phyloP scores from a whole-genome alignment of 1,140 invertebrate species.

The Drosophila sulfurigaster region DNA sequence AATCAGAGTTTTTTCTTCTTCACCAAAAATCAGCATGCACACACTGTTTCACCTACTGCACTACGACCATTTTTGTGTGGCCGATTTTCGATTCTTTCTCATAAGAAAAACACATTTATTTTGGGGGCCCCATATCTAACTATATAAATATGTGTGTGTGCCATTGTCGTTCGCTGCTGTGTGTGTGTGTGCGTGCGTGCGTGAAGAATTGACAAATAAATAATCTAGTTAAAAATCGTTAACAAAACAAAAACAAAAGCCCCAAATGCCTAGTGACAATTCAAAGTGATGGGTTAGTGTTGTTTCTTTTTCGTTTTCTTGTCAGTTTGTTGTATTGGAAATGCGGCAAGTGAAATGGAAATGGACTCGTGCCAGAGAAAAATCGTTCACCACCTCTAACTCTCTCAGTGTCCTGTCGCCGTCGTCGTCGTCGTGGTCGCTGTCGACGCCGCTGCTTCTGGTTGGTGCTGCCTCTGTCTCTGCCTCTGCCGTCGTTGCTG shows the following conservation, averaged over 20 bases:
- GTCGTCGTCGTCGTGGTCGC: slow-evolving; percentile 20
- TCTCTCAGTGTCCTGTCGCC: slow-evolving; percentile 47
- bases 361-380: slow-evolving; percentile 63
- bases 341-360: slow-evolving; percentile 48
- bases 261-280: slow-evolving; percentile 32
- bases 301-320: background rate
- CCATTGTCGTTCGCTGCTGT: slow-evolving; percentile 20
- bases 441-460: slow-evolving; percentile 45
- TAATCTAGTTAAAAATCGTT: slow-evolving; percentile 47
- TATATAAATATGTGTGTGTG: slow-evolving; percentile 56
- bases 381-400: slow-evolving; percentile 61
- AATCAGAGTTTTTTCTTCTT: slow-evolving; percentile 19
- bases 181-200: slow-evolving; percentile 40
- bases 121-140: slow-evolving; percentile 37
- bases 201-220: slow-evolving; percentile 48
- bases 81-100: slow-evolving; percentile 62
- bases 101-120: slow-evolving; percentile 76
- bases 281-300: slow-evolving; percentile 42
- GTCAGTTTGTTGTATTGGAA: background rate
- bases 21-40: slow-evolving; percentile 45
- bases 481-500: slow-evolving; percentile 40
- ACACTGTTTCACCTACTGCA: slow-evolving; percentile 42
- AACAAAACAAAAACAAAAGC: slow-evolving; percentile 13
- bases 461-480: slow-evolving; percentile 45
- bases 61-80: slow-evolving; percentile 51